phyloP scores from a whole-genome alignment of 2,797 vertebrate genomes.

The Pteronotus mesoamericanus region DNA sequence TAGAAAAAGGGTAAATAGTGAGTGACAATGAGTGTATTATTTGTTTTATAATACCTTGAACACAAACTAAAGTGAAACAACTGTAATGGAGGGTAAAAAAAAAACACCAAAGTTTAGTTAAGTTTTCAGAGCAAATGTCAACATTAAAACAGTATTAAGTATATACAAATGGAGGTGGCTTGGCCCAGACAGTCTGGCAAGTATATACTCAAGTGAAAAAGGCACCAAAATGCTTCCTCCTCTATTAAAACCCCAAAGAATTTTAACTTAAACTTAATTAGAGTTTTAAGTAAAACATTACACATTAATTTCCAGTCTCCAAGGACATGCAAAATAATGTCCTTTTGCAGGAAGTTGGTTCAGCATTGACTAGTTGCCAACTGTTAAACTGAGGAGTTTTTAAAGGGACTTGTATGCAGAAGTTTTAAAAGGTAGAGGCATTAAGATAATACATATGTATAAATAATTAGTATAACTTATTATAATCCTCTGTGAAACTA shows the following conservation, averaged over 20 bases:
- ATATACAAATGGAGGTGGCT: constrained; percentile 34
- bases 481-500: constrained; percentile 12
- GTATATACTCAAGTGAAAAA: constrained; percentile 62
- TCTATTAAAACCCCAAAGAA: constrained; percentile 69
- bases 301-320: constrained; percentile 58
- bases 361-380: constrained; percentile 56
- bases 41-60: constrained; percentile 58
- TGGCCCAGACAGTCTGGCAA: constrained; percentile 46
- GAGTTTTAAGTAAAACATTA: constrained; percentile 68
- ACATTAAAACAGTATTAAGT: constrained; percentile 40
- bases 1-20: neutral
- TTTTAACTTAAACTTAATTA: constrained; percentile 78
- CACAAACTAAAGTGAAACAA: neutral
- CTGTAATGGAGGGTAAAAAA: neutral
- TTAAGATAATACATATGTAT: constrained; percentile 41
- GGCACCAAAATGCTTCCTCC: constrained; percentile 52
- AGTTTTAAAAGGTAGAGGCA: constrained; percentile 53
- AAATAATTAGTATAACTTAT: neutral
- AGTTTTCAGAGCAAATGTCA: constrained; percentile 43
- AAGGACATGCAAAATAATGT: constrained; percentile 64
- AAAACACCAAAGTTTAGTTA: constrained; percentile 24
- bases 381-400: constrained; percentile 57
- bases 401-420: neutral
- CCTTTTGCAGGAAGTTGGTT: constrained; percentile 57
- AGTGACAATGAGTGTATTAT: neutral